These are phyloP conservation scores for Tachystola acroxantha DNA, from an alignment of 2,888 invertebrate species.

Conservation along the genomic window DNA sequence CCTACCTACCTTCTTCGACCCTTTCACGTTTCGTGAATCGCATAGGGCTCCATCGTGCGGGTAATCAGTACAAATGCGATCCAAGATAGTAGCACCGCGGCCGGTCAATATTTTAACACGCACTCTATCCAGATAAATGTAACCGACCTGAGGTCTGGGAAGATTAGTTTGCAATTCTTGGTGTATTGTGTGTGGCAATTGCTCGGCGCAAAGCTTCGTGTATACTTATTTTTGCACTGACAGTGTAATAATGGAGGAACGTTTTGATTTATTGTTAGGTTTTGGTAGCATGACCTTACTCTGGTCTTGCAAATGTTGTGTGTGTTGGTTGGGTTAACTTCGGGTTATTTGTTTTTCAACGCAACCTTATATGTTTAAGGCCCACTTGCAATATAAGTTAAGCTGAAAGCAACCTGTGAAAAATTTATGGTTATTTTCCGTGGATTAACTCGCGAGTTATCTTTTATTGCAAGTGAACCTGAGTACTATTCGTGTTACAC, in stretches of 20 bases:
- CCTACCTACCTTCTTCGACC: constrained; percentile 1
- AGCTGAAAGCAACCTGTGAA: too few species aligned
- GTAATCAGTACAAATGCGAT: constrained; percentile 72
- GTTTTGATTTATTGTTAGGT: too few species aligned
- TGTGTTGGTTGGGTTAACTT: too few species aligned
- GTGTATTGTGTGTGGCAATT: constrained; percentile 6
- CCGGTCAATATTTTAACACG: constrained; percentile 69
- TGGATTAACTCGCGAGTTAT: too few species aligned
- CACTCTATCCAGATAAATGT: constrained; percentile 68
- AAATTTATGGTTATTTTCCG: too few species aligned
- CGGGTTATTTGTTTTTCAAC: too few species aligned
- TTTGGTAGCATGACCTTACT: too few species aligned
- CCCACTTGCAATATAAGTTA: too few species aligned
- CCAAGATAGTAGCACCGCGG: constrained; percentile 45
- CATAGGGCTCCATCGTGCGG: constrained; percentile 27
- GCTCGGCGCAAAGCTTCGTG: not conserved
- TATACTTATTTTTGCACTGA: not conserved
- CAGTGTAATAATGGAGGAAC: not conserved
- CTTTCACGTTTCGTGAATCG: constrained; percentile 33
- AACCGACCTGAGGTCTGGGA: constrained; percentile 43
- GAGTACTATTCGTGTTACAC: too few species aligned
- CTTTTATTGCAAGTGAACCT: too few species aligned
- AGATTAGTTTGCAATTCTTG: constrained; percentile 35
- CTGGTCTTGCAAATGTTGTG: too few species aligned
- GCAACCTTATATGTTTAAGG: too few species aligned